Percentiles rank a stretch among this genome's conserved stretches.
phyloP scores from a whole-genome alignment of 2,113 vertebrate species.

The Epinephelus fuscoguttatus region DNA sequence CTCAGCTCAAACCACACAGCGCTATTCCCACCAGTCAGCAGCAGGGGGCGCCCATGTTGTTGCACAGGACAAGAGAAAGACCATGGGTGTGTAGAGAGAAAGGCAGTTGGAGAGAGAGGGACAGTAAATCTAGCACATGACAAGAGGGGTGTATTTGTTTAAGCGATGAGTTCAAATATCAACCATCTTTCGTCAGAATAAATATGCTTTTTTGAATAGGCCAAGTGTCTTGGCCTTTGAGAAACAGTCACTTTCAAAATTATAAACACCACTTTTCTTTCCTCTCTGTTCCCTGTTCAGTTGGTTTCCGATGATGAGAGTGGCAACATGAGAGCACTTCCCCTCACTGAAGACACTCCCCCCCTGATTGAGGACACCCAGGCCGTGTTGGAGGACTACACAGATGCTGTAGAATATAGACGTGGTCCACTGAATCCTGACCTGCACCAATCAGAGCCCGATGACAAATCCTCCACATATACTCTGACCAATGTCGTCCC shows the following conservation, averaged over 20 bases:
- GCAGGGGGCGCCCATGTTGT: no score
- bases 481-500: constrained; percentile 88
- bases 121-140: no score
- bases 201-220: background rate
- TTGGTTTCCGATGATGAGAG: constrained; percentile 71
- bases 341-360: constrained; percentile 61
- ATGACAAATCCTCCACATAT: constrained; percentile 85
- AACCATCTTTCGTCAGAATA: no score
- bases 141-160: no score
- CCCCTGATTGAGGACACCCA: constrained; percentile 79
- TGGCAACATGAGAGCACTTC: constrained; percentile 76
- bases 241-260: background rate
- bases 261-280: background rate
- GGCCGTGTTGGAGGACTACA: constrained; percentile 78
- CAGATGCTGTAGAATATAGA: constrained; percentile 77
- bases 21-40: no score
- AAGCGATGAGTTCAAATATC: no score
- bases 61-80: no score
- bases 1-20: no score
- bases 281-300: constrained; percentile 45
- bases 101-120: no score
- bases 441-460: constrained; percentile 79
- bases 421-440: constrained; percentile 84
- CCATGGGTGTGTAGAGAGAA: no score
- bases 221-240: background rate